Percentiles rank a stretch among this genome's conserved stretches.
phyloP scores from a whole-genome alignment of 2,888 invertebrate species.

The Gastrophysa polygoni region DNA sequence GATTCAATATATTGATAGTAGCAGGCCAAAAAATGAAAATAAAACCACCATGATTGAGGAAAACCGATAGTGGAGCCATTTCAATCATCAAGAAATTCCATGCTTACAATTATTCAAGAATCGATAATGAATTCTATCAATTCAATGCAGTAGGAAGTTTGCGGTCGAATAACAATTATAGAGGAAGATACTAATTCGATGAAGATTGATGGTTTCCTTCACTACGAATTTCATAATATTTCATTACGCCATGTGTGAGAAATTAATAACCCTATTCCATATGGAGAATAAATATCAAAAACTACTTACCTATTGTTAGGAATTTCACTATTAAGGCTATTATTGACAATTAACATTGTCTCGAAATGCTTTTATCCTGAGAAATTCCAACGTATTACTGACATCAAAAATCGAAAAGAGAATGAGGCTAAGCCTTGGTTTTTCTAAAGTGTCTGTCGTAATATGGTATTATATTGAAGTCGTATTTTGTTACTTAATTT shows the following conservation, averaged over 20 bases:
- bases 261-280: neutral
- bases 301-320: neutral
- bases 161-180: no score
- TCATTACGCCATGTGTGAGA: neutral
- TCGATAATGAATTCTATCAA: no score
- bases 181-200: no score
- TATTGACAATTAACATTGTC: neutral
- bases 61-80: no score
- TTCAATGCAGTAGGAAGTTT: no score
- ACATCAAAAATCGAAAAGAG: neutral
- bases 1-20: no score
- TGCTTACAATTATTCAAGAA: no score
- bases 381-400: neutral
- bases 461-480: neutral
- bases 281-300: neutral
- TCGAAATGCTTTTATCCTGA: neutral
- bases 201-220: no score
- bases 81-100: no score
- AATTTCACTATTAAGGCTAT: neutral
- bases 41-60: no score
- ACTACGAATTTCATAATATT: neutral
- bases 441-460: neutral
- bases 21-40: no score
- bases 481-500: neutral
- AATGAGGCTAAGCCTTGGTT: neutral